Conservation (phyloP, 2,797 vertebrate genomes). For the Rhyacichthys aspro region DNA sequence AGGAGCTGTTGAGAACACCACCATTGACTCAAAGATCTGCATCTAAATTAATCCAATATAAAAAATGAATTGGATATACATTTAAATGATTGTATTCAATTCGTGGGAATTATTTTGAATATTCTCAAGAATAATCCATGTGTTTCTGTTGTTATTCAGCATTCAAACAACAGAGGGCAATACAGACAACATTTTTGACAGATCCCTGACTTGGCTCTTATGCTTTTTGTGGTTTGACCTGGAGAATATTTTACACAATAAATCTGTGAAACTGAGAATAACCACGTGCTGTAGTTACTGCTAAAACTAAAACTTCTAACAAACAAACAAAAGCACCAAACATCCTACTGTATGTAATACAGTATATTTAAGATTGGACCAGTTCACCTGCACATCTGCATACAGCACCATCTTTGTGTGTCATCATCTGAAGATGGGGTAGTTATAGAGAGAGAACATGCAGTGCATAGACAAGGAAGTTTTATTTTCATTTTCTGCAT, state of each 20-base stretch:
- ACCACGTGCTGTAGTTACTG: too few relatives aligned
- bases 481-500: constrained; percentile 82
- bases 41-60: too few relatives aligned
- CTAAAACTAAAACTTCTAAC: background rate
- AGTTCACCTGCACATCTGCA: background rate
- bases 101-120: too few relatives aligned
- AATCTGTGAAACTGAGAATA: too few relatives aligned
- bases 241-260: too few relatives aligned
- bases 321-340: background rate
- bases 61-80: too few relatives aligned
- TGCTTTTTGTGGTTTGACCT: background rate
- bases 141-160: constrained; percentile 24
- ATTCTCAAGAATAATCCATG: background rate
- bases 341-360: background rate
- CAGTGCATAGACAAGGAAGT: constrained; percentile 87
- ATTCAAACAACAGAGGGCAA: constrained; percentile 48
- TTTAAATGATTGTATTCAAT: too few relatives aligned
- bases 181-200: constrained; percentile 9
- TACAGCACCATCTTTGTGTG: background rate
- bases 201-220: background rate
- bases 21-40: constrained; percentile 82
- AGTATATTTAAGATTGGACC: background rate
- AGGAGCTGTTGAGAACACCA: constrained; percentile 84
- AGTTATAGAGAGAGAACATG: constrained; percentile 64
- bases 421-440: background rate